Percentiles rank a stretch among this genome's conserved stretches.
These are phyloP conservation scores for Neosilurus hyrtlii DNA, from an alignment of 2,797 vertebrate species.

Conservation along the genomic window DNA sequence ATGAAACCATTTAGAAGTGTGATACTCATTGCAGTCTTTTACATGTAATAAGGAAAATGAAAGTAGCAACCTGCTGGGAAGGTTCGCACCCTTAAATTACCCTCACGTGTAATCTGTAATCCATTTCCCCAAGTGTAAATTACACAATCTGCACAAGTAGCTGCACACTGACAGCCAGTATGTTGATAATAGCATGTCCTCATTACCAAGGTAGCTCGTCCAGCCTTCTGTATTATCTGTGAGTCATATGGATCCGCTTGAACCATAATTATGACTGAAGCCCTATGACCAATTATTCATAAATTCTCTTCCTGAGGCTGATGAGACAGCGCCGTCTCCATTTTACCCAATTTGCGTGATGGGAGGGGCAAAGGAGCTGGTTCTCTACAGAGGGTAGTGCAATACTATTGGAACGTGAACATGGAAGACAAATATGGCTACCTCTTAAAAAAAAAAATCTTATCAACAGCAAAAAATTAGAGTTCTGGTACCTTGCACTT, in stretches of 20 bases:
- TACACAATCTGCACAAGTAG: constrained; percentile 50
- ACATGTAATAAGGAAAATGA: constrained; percentile 43
- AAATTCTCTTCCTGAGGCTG: constrained; percentile 20
- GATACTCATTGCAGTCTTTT: constrained; percentile 36
- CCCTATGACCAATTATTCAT: constrained; percentile 21
- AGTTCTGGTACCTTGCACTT: background rate
- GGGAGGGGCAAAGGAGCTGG: constrained; percentile 48
- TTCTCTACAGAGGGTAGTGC: constrained; percentile 37
- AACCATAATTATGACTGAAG: constrained; percentile 34
- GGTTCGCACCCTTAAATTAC: constrained; percentile 56
- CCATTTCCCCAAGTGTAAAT: constrained; percentile 59
- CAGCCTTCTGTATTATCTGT: constrained; percentile 2
- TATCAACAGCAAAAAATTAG: background rate
- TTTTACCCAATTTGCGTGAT: constrained; percentile 1
- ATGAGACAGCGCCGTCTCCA: constrained; percentile 22
- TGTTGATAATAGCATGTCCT: constrained; percentile 46
- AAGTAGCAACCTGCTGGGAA: constrained; percentile 48
- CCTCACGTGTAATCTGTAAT: constrained; percentile 49
- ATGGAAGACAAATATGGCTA: constrained; percentile 51
- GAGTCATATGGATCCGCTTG: background rate
- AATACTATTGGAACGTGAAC: constrained; percentile 52
- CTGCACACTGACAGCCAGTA: constrained; percentile 50
- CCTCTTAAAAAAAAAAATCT: background rate
- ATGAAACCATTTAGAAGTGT: constrained; percentile 41
- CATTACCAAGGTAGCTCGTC: constrained; percentile 31